phyloP scores from a whole-genome alignment of 2,888 invertebrate genomes.

The Strigamia transsilvanica region DNA sequence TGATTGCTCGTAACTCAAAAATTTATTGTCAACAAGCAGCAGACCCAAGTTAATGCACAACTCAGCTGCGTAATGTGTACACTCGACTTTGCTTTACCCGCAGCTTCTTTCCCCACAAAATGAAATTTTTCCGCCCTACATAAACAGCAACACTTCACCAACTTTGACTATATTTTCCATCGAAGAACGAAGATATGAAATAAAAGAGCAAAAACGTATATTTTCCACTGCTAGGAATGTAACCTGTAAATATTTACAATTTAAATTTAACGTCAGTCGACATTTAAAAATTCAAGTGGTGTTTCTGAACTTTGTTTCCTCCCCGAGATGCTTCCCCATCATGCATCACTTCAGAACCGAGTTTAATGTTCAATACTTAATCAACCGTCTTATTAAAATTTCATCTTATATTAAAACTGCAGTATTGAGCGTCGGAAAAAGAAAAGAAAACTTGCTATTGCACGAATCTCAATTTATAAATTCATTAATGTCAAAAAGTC shows the following conservation, averaged over 20 bases:
- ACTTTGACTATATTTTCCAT: constrained; percentile 22
- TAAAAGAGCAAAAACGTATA: background rate
- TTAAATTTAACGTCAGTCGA: too few species aligned
- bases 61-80: constrained; percentile 46
- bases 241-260: too few species aligned
- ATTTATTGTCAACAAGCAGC: constrained; percentile 39
- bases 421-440: background rate
- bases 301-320: background rate
- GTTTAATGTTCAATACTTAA: constrained; percentile 7
- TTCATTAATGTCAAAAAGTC: background rate
- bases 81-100: constrained; percentile 41
- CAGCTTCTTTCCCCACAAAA: constrained; percentile 36
- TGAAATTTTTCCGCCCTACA: constrained; percentile 18
- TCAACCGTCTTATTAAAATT: constrained; percentile 33
- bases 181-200: constrained; percentile 1
- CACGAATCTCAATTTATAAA: background rate
- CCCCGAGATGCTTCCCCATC: background rate
- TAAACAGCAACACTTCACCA: constrained; percentile 23
- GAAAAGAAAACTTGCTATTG: background rate
- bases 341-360: background rate
- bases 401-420: constrained; percentile 3
- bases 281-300: too few species aligned
- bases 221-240: too few species aligned
- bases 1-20: constrained; percentile 43
- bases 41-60: constrained; percentile 19